These are phyloP conservation scores for Mycetomoellerius zeteki DNA, from an alignment of 1,140 invertebrate species.

Conservation along the genomic window DNA sequence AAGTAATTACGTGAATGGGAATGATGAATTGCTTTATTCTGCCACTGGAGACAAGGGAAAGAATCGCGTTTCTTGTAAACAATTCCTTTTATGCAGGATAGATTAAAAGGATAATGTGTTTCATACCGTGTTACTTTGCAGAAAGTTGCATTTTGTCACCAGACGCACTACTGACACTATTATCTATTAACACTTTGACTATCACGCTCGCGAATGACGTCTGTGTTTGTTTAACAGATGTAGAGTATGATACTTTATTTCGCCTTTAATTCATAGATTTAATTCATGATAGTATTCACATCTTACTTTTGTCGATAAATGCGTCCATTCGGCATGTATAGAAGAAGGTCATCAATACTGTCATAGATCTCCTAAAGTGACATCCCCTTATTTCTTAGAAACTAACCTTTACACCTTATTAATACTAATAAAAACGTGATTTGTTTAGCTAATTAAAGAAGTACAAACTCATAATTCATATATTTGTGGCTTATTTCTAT, in stretches of 20 bases:
- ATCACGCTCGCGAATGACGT: slow-evolving; percentile 15
- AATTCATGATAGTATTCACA: too few species aligned
- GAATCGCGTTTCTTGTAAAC: slow-evolving; percentile 11
- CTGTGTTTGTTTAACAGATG: not conserved
- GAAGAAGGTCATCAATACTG: too few species aligned
- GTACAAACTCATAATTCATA: too few species aligned
- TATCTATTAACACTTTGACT: not conserved
- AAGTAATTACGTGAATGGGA: slow-evolving; percentile 30
- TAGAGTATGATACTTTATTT: not conserved
- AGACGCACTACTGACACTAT: not conserved
- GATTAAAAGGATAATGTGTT: not conserved
- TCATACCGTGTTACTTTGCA: not conserved
- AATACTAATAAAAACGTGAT: too few species aligned
- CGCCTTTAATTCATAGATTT: not conserved
- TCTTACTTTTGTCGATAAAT: not conserved
- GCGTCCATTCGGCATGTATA: too few species aligned
- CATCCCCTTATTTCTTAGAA: too few species aligned
- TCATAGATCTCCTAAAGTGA: too few species aligned
- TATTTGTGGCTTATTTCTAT: too few species aligned
- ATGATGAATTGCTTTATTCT: slow-evolving; percentile 38
- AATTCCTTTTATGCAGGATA: not conserved
- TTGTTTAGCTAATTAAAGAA: too few species aligned
- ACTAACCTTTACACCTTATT: too few species aligned
- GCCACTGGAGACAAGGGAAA: not conserved
- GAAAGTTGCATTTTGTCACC: not conserved